A percentile compares a stretch with the other conserved stretches of the same genome.
phyloP scores from a whole-genome alignment of 2,888 invertebrate genomes.

The Eristalis arbustorum region DNA sequence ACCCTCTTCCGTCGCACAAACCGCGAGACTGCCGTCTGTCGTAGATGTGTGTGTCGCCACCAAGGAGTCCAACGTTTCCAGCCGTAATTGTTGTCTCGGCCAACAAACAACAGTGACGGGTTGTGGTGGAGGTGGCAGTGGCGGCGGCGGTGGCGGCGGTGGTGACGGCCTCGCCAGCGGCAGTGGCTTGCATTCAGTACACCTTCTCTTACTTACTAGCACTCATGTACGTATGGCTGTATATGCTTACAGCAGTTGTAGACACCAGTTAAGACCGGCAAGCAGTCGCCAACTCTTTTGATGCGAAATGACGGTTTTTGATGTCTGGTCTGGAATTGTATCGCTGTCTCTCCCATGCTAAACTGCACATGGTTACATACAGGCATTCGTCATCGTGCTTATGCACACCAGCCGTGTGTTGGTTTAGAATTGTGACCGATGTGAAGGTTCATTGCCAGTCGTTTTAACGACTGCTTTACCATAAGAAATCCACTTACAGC shows the following conservation, averaged over 20 bases:
- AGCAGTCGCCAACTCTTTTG: conserved; percentile 66
- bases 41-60: conserved; percentile 28
- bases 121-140: neutral
- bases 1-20: conserved; percentile 1
- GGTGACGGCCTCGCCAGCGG: neutral
- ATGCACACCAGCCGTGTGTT: neutral
- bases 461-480: conserved; percentile 15
- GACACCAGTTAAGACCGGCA: conserved; percentile 58
- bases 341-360: conserved; percentile 35
- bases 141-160: neutral
- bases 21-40: conserved; percentile 22
- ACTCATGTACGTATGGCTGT: conserved; percentile 21
- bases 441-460: conserved; percentile 52
- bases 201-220: conserved; percentile 53
- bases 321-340: conserved; percentile 64
- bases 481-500: neutral
- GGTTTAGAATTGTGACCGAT: conserved; percentile 24
- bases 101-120: neutral
- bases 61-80: conserved; percentile 53
- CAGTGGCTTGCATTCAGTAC: conserved; percentile 17
- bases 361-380: neutral
- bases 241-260: conserved; percentile 10
- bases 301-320: conserved; percentile 64
- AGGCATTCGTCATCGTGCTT: neutral
- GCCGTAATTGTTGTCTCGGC: conserved; percentile 51